Base-by-base conservation (phyloP, 2,113 vertebrate genomes). In the Malurus alboscapulatus region DNA sequence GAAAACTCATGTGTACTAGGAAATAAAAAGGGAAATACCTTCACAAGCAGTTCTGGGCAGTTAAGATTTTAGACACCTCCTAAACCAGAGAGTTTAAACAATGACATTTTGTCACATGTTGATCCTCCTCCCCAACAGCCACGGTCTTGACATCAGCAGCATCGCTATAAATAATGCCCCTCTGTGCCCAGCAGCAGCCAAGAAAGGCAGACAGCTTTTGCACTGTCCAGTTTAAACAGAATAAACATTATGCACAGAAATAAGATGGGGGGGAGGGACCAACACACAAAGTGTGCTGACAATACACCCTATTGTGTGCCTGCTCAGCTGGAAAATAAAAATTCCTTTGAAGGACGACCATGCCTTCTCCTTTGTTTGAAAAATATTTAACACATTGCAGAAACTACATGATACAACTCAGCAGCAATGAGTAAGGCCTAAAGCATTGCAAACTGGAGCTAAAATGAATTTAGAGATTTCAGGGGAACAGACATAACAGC, bases 241-340 rank as follows among this genome's bases (percentile, higher is more conserved):
- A 91, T 25, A 87, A 92, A 90, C 82, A 86, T 55, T 88, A 77
- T 71, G 17, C 71, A 65, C 47, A 93, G 47, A 81, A 83, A 63
- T 17, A 67, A 78, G 86, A n/a, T 2, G 1, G 66, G 18, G 29
- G 55, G 13, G 68, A 68, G 62, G 53, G n/a, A 17, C 11, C 72
- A 71, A 48, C 61, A n/a, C 12, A 51, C 42, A 40, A 63, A 80
- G 59, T 26, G 18, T 20, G 72, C 68, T 90, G 80, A 96, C 93
- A 95, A 90, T 86, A 29, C 29, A 42, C 21, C 44, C 85, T 14
- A 69, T 80, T 94, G 75, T 96, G 87, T 62, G 34, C 14, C 58
- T 34, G 36, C 75, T 82, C 84, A 82, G 54, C 84, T 89, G 21
- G 67, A 92, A 66, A 94, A 66, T 51, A 92, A 73, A 47, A 79